Evolutionary conservation across 2,888 invertebrate genomes (phyloP), one percentile per base, ranked within the genome.

Genomic region (Sesia bembeciformis): DNA sequence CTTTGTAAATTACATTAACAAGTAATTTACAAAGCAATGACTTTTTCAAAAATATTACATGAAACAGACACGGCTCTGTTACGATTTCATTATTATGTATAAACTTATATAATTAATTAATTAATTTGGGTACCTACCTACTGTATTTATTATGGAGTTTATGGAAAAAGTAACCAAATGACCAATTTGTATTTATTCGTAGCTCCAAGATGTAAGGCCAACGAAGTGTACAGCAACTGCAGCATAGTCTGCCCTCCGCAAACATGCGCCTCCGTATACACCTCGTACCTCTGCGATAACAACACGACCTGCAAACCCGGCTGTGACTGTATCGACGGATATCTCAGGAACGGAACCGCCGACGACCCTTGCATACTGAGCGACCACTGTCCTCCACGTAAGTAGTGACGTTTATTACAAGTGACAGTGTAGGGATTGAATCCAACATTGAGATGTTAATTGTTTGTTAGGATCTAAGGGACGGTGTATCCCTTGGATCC

Each of bases 341-440:
- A 60, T 40, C 39, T 56, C 41, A 60, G 59, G 38, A 60, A 60
- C 38, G 59, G 58, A 4, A 60, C 59, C 3, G 54, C 4, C 4
- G 53, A 49, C 4, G 58, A 58, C 40, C 53, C 40, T 3, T 60
- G 59, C 50, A 60, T 60, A 51, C 59, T 55, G 5, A 59, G 59
- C 53, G 52, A 39, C 3, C 53, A 49, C 4, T 59, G 59, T 39
- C 59, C 59, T 4, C 40, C 50, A 8, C n/a, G 59, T 59, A 54
- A 53, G 55, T 52, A 52, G 7, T 23, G 23, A 23, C 23, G 23
- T 23, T 23, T 23, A 23, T 23, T 23, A 23, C 23, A 23, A 1
- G 5, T 42, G 7, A 42, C 42, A 42, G 42, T 6, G 5, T 42
- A 42, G 3, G 7, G 5, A 42, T 42, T 42, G 7, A 42, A 42